These are phyloP conservation scores for Leptura quadrifasciata DNA, from an alignment of 2,888 invertebrate species.

Conservation along the genomic window DNA sequence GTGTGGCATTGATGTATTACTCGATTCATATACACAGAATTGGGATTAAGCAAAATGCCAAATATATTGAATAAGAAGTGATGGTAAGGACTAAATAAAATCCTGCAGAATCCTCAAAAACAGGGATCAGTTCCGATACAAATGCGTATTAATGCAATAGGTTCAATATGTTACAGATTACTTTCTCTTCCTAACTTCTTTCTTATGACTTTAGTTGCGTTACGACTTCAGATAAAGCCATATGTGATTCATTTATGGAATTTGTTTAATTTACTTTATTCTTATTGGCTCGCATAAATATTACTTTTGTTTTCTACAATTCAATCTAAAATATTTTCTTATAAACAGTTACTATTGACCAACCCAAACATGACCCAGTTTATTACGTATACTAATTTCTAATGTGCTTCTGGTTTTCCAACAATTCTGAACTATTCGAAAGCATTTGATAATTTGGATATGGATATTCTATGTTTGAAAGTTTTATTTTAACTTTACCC, in stretches of 20 bases:
- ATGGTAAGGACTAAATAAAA: conserved; percentile 48
- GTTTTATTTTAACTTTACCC: no score
- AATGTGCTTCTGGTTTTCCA: no score
- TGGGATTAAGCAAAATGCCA: conserved; percentile 47
- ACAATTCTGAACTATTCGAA: no score
- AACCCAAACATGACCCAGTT: no score
- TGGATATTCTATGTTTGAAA: no score
- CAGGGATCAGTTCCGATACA: conserved; percentile 61
- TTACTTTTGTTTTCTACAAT: neutral
- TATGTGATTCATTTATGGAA: neutral
- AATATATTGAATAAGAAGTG: conserved; percentile 52
- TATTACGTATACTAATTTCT: no score
- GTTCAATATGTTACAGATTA: conserved; percentile 66
- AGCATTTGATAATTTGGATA: no score
- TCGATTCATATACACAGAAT: conserved; percentile 33
- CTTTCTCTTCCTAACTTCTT: conserved; percentile 62
- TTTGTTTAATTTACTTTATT: neutral
- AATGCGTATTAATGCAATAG: conserved; percentile 66
- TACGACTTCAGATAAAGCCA: conserved; percentile 4
- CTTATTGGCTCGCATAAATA: neutral
- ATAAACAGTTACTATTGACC: no score
- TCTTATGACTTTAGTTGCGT: conserved; percentile 49
- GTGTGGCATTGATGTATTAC: conserved; percentile 22
- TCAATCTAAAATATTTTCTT: neutral
- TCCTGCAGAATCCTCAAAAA: conserved; percentile 50